Percentiles rank a stretch among this genome's conserved stretches.
phyloP scores from a whole-genome alignment of 2,113 vertebrate species.

The Struthidea cinerea region DNA sequence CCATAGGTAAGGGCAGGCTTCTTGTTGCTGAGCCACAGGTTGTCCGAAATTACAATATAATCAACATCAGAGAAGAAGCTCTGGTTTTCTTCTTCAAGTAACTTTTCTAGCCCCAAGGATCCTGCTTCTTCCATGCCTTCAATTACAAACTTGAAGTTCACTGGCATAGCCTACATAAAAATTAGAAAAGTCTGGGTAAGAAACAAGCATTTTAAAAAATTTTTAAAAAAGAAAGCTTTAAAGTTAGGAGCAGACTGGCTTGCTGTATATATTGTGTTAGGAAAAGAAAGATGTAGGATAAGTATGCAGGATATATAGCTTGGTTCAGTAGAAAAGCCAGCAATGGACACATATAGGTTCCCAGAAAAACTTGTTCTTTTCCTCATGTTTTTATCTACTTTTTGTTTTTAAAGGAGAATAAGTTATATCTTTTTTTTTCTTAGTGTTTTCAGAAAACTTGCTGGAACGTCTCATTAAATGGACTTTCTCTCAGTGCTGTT shows the following conservation, averaged over 20 bases:
- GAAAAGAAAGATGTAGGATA: background rate
- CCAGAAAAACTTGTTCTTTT: background rate
- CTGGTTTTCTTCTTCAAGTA: slow-evolving; percentile 54
- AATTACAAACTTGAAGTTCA: slow-evolving; percentile 78
- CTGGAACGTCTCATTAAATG: background rate
- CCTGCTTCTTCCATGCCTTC: slow-evolving; percentile 82
- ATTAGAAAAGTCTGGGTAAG: background rate
- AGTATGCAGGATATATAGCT: background rate
- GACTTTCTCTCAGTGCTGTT: background rate
- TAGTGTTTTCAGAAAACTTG: background rate
- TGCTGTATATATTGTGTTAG: background rate
- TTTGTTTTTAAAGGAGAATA: background rate
- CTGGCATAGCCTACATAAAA: slow-evolving; percentile 67
- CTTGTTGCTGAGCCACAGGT: slow-evolving; percentile 69
- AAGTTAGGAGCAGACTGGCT: background rate
- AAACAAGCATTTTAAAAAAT: background rate
- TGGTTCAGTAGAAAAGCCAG: background rate
- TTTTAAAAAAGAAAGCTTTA: background rate
- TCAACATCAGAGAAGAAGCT: slow-evolving; percentile 73
- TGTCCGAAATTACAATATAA: slow-evolving; percentile 76
- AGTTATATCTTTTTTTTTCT: background rate
- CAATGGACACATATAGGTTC: background rate
- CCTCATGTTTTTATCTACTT: background rate
- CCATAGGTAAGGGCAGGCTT: slow-evolving; percentile 74
- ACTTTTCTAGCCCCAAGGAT: slow-evolving; percentile 69